These are phyloP conservation scores for Lycopodina hypogea DNA, from an alignment of 37 sponge, comb jelly and placozoan genomes.

Conservation along the genomic window DNA sequence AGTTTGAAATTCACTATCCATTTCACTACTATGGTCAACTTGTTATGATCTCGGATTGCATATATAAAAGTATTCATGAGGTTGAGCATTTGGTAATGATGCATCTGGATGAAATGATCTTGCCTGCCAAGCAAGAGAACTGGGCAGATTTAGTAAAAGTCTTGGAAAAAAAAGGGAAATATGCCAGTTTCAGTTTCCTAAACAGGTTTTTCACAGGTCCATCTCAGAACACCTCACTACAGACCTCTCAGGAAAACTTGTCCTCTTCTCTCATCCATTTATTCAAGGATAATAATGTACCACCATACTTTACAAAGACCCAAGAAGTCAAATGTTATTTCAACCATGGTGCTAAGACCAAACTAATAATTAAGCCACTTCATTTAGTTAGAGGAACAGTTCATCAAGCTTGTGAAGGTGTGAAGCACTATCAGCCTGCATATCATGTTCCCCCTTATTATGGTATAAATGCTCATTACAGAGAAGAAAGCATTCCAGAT, in stretches of 20 bases:
- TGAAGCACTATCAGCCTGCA: neutral
- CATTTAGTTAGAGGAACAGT: neutral
- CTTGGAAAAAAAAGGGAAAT: neutral
- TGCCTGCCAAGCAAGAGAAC: constrained; percentile 15
- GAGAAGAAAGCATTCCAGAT: neutral
- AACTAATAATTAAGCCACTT: constrained; percentile 1
- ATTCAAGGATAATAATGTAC: neutral
- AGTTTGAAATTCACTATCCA: constrained; percentile 17
- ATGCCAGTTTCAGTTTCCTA: neutral
- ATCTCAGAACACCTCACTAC: neutral
- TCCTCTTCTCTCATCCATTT: neutral
- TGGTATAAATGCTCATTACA: constrained; percentile 11
- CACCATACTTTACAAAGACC: constrained; percentile 4
- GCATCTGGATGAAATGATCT: constrained; percentile 41
- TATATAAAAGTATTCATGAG: constrained; percentile 20
- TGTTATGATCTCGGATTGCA: constrained; percentile 25
- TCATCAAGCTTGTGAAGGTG: constrained; percentile 5
- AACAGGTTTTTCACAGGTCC: neutral
- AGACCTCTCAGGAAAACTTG: too few relatives aligned
- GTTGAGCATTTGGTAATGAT: constrained; percentile 23
- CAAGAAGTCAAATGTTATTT: neutral
- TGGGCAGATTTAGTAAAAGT: constrained; percentile 7
- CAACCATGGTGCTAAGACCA: neutral
- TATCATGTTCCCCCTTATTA: constrained; percentile 9
- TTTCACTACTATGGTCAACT: constrained; percentile 35